Conservation (phyloP, 2,797 vertebrate species). For the Natrix natrix region DNA sequence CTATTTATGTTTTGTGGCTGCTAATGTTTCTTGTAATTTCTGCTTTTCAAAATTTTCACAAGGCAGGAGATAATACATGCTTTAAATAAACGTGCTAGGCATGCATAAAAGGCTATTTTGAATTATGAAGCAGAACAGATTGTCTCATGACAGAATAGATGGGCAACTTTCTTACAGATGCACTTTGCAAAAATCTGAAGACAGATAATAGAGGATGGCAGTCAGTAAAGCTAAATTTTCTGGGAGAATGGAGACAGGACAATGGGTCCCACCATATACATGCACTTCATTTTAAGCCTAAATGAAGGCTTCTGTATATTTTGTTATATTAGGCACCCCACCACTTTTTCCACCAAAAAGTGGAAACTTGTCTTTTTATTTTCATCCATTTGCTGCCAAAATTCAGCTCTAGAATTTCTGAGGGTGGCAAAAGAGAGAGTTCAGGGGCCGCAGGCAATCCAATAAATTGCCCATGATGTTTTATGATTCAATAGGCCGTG, state of each 20-base stretch:
- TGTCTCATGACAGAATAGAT: background rate
- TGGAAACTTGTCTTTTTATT: background rate
- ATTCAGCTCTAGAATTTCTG: background rate
- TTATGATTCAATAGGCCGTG: background rate
- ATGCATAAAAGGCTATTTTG: conserved; percentile 6
- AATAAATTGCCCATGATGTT: background rate
- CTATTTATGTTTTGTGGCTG: background rate
- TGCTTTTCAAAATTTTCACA: background rate
- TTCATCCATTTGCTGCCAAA: background rate
- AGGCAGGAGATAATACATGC: background rate
- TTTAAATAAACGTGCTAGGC: background rate
- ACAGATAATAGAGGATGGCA: background rate
- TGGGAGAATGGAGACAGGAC: background rate
- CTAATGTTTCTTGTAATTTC: background rate
- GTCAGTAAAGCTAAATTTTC: background rate
- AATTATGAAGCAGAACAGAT: background rate
- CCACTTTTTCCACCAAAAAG: background rate
- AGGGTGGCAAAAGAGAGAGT: background rate
- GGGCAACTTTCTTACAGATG: background rate
- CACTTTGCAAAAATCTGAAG: background rate
- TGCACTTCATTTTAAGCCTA: background rate
- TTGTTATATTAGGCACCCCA: background rate
- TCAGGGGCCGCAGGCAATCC: background rate
- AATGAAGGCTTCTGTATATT: background rate
- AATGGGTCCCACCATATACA: background rate